A percentile compares a stretch with the other conserved stretches of the same genome.
These are phyloP conservation scores for Toxostoma redivivum DNA, from an alignment of 2,113 vertebrate genomes.

Conservation along the genomic window DNA sequence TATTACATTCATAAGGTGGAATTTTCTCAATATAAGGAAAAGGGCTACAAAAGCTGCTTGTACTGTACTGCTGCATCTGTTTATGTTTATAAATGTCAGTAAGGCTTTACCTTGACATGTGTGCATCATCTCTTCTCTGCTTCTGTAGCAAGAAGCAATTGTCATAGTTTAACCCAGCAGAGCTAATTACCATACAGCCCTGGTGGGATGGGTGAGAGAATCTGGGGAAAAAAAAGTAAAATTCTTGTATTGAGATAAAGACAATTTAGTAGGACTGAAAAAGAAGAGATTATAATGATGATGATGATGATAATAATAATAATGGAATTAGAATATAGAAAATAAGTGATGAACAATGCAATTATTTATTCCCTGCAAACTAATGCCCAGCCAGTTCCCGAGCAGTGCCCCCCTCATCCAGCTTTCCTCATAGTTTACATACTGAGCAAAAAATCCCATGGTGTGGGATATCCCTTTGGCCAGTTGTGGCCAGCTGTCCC, in stretches of 20 bases:
- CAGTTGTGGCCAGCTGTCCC: not conserved
- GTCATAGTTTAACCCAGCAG: not conserved
- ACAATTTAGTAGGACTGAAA: not conserved
- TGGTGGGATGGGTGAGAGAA: not conserved
- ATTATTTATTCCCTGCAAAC: not conserved
- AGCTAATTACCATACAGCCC: not conserved
- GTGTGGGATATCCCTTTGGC: not conserved
- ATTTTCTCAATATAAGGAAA: not conserved
- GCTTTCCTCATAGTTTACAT: not conserved
- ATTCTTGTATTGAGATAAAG: not conserved
- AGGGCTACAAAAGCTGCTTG: not conserved
- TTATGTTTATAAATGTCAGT: conserved; percentile 18
- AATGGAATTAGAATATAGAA: not conserved
- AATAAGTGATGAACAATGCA: not conserved
- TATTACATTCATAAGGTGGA: not conserved
- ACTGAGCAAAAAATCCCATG: not conserved
- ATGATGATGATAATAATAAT: rapidly evolving
- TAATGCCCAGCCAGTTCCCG: not conserved
- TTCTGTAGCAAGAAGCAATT: not conserved
- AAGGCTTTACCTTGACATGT: not conserved
- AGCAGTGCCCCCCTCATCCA: not conserved
- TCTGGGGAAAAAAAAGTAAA: not conserved
- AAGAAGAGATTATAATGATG: not conserved
- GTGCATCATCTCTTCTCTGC: not conserved
- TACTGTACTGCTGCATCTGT: not conserved